Base-by-base conservation (phyloP, 2,888 invertebrate species). In the Ephialtes manifestator region DNA sequence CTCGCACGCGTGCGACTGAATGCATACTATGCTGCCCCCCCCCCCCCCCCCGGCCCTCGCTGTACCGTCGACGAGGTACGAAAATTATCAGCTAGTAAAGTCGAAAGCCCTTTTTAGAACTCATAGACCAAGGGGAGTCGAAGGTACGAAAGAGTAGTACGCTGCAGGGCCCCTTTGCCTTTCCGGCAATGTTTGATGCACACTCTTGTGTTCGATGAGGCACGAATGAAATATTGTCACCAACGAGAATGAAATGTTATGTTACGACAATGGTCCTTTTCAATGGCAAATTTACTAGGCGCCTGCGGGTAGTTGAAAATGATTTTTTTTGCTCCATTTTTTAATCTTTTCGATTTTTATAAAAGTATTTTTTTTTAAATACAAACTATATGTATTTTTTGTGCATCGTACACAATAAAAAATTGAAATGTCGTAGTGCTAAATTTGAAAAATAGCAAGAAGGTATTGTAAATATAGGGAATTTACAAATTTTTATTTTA, bases 31-130 rank as follows among this genome's bases (percentile, higher is more conserved):
- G 76, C 67, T 55, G 58, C 43, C 65, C 46, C 46, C 28, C n/a
- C 72, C n/a, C n/a, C n/a, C n/a, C n/a, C n/a, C n/a, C n/a, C n/a
- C n/a, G n/a, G n/a, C n/a, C n/a, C n/a, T n/a, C n/a, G n/a, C n/a
- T n/a, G n/a, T 48, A 35, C 35, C 85, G 86, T 72, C 82, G 70
- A 24, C 80, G 80, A 58, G 83, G 83, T 87, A 88, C 84, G 71
- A 87, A 88, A 89, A 89, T 89, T 89, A 89, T 89, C 89, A 86
- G 89, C 87, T 88, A 88, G 88, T 87, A 86, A 89, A 86, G 87
- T 87, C 86, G 86, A 81, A 81, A 81, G 81, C 51, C 51, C 67
- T 85, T 85, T 89, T 87, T 87, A 82, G 78, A 81, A 81, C 83
- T 83, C 79, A 51, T 77, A 74, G 63, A 51, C 46, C 51, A 28